phyloP scores from a whole-genome alignment of 2,797 vertebrate genomes.

The Remorina albescens region DNA sequence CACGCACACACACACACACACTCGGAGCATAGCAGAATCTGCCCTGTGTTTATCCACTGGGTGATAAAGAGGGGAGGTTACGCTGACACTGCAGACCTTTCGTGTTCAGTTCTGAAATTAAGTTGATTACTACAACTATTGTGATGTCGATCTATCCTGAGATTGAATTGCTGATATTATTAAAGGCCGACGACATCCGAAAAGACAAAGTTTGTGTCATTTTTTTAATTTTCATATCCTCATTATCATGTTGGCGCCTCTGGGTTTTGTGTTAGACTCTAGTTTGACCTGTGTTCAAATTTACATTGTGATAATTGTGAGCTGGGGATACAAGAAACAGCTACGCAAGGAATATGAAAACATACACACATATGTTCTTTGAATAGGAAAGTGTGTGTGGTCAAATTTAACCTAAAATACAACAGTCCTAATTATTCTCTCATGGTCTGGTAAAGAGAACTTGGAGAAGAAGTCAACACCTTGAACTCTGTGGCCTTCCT shows the following conservation, averaged over 20 bases:
- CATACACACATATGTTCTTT: no score
- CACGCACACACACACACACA: neutral
- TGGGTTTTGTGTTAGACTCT: neutral
- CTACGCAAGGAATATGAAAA: no score
- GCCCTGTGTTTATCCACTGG: neutral
- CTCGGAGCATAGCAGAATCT: neutral
- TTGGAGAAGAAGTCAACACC: no score
- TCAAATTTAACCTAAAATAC: no score
- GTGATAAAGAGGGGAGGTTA: neutral
- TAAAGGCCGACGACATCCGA: neutral
- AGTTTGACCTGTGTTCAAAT: neutral
- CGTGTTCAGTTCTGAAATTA: neutral
- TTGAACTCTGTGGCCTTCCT: no score
- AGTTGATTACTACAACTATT: neutral
- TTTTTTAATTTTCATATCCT: neutral
- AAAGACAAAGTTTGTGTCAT: neutral
- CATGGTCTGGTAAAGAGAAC: no score
- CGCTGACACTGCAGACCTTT: neutral
- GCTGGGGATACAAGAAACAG: no score
- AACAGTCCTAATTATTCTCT: no score
- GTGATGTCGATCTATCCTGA: slow-evolving; percentile 1
- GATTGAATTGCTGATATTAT: neutral
- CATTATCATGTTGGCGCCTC: neutral
- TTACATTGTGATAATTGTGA: neutral
- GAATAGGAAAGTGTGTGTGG: no score